A percentile compares a stretch with the other conserved stretches of the same genome.
phyloP scores from a whole-genome alignment of 1,140 invertebrate species.

The Caenorhabditis tropicalis region DNA sequence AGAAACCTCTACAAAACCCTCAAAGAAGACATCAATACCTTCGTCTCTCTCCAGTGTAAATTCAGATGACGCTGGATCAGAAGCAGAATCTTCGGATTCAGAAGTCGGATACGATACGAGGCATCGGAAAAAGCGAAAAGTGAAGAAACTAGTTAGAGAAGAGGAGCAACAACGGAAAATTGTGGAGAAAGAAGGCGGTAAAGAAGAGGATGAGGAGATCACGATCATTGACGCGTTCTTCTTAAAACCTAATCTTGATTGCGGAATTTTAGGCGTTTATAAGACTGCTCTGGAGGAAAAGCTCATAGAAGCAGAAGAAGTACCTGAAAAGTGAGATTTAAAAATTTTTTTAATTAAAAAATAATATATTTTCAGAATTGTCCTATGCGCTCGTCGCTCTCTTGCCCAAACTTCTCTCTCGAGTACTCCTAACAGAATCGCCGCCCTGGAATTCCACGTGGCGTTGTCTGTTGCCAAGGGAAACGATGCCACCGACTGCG shows the following conservation, averaged over 20 bases:
- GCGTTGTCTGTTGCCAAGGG: background rate
- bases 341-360: background rate
- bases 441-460: background rate
- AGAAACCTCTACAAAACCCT: background rate
- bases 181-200: background rate
- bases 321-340: conserved; percentile 9
- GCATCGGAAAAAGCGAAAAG: too few relatives aligned
- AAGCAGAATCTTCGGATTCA: too few relatives aligned
- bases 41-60: too few relatives aligned
- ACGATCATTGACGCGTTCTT: background rate
- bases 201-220: background rate
- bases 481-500: background rate
- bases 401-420: background rate
- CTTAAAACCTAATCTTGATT: background rate
- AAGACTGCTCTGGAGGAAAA: background rate
- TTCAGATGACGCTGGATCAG: too few relatives aligned
- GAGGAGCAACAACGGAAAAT: too few relatives aligned
- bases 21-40: background rate
- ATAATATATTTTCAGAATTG: background rate
- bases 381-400: background rate
- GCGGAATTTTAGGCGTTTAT: background rate
- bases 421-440: background rate
- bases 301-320: background rate
- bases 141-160: too few relatives aligned
- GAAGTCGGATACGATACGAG: too few relatives aligned